Evolutionary conservation across 2,888 invertebrate genomes (phyloP), one percentile per base, ranked within the genome.

Genomic region (Parelbella ahira): DNA sequence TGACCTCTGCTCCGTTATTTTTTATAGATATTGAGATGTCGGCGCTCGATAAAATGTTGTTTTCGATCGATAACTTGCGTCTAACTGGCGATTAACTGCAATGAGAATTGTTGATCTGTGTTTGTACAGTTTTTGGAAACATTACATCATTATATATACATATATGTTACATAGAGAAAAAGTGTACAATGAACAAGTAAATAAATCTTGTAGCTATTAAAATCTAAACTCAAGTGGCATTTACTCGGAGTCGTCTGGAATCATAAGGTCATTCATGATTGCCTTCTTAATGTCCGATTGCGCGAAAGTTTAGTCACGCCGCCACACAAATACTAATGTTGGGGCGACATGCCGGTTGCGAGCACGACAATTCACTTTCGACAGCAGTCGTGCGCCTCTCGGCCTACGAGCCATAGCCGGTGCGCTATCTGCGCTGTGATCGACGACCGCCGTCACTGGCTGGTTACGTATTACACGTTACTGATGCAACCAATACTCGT

Each of bases 351-450:
- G 39, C 33, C 32, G 39, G 39, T 33, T 33, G 39, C 56, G 47
- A 49, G 63, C 72, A 71, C 64, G 69, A 76, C 77, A 78, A 72
- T 80, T 84, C 79, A 80, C 80, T 84, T 82, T 87, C 80, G 72
- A 74, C 66, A 58, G 54, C 59, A 63, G 65, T 79, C 82, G 79
- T 83, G 86, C 74, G 72, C 62, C 73, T 71, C 69, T 63, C 70
- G 72, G 71, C 73, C 75, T 72, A 76, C 72, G 77, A 56, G 65
- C 72, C 73, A 72, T 73, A 73, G 63, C 69, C 61, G 63, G 63
- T 56, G 58, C 62, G 64, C 63, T 82, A 87, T 84, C 86, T 66
- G 69, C 65, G 71, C 71, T 81, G 80, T 81, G 79, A 87, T 84
- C 84, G 65, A 63, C 58, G 65, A 61, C 63, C 61, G 65, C 68